Conservation (phyloP, 1,140 invertebrate genomes). For the Diabrotica undecimpunctata region DNA sequence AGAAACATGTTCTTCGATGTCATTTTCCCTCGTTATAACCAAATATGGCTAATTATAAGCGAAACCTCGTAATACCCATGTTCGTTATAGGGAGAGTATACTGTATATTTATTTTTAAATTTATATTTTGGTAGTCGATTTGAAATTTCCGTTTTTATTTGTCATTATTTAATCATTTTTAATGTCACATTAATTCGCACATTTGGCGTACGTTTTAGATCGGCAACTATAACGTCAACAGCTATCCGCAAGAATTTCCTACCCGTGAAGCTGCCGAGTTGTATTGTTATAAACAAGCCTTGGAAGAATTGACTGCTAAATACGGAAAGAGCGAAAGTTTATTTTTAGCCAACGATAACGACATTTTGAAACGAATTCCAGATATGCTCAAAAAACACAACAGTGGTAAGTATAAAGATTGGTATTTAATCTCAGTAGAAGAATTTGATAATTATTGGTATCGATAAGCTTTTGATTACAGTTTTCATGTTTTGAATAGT, state of each 20-base stretch:
- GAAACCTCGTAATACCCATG: no score
- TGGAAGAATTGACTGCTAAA: constrained; percentile 47
- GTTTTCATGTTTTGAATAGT: no score
- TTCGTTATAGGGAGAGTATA: no score
- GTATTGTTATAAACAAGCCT: constrained; percentile 53
- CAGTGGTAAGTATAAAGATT: constrained; percentile 15
- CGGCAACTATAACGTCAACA: constrained; percentile 49
- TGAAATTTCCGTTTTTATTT: neutral
- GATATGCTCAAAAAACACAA: constrained; percentile 32
- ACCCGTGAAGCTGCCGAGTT: constrained; percentile 52
- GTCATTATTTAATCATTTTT: neutral
- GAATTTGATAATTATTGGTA: no score
- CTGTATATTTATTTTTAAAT: no score
- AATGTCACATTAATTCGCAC: neutral
- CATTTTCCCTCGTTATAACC: no score
- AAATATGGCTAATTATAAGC: no score
- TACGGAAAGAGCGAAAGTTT: constrained; percentile 36
- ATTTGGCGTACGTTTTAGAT: constrained; percentile 44
- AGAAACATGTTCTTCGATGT: no score
- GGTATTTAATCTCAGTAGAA: no score
- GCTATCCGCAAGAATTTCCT: constrained; percentile 57
- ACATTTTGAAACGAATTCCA: constrained; percentile 41
- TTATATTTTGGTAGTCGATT: neutral
- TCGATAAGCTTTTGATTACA: no score
- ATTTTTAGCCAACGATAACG: constrained; percentile 35